A percentile compares a stretch with the other conserved stretches of the same genome.
phyloP scores from a whole-genome alignment of 2,113 vertebrate species.

The Sardina pilchardus region DNA sequence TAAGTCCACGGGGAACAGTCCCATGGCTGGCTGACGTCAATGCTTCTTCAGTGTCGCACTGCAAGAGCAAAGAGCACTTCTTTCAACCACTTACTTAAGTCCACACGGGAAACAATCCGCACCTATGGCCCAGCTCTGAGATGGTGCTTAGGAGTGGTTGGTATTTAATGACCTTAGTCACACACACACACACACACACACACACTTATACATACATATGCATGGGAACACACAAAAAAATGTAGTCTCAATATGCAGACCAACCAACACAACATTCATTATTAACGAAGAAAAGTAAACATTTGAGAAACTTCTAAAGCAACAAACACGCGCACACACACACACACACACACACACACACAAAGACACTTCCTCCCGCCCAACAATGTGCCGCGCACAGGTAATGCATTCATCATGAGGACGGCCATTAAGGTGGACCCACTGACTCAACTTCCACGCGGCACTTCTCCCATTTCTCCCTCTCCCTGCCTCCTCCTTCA shows the following conservation, averaged over 20 bases:
- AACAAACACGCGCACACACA: conserved; percentile 30
- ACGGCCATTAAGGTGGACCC: neutral
- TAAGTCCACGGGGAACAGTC: neutral
- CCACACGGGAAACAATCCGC: too few relatives aligned
- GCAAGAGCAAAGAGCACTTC: neutral
- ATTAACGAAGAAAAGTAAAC: neutral
- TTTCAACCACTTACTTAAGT: neutral
- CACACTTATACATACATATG: too few relatives aligned
- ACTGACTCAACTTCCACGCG: neutral
- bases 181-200: too few relatives aligned
- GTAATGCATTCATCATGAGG: neutral
- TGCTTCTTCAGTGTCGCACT: neutral
- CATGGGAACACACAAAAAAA: too few relatives aligned
- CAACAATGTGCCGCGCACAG: neutral
- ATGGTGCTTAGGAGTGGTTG: too few relatives aligned
- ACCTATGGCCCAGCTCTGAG: too few relatives aligned
- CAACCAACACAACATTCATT: neutral
- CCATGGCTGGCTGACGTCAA: neutral
- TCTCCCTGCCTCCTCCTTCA: conserved; percentile 5
- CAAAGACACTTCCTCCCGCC: conserved; percentile 7
- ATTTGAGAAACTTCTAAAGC: neutral
- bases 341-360: conserved; percentile 15
- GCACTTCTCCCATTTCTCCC: neutral
- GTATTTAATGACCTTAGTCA: too few relatives aligned
- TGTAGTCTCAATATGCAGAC: neutral